Conservation (phyloP, 2,888 invertebrate species). For the Rhingia campestris region DNA sequence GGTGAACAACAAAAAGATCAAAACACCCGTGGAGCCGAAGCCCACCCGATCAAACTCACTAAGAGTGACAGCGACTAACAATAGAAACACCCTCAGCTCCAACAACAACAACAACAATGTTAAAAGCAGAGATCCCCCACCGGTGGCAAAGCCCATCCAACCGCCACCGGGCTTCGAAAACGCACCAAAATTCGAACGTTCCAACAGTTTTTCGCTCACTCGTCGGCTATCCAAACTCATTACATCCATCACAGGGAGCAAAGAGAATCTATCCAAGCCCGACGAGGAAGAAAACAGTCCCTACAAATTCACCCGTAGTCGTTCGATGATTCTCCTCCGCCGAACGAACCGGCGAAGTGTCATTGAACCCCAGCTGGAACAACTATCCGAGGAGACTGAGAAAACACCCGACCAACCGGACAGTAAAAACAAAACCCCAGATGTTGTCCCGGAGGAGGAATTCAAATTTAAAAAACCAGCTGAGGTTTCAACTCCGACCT, state of each 20-base stretch:
- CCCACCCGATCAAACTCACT: slow-evolving; percentile 48
- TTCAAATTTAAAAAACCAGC: slow-evolving; percentile 73
- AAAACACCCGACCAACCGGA: slow-evolving; percentile 78
- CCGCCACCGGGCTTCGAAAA: slow-evolving; percentile 74
- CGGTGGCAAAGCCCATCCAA: slow-evolving; percentile 26
- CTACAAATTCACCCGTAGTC: slow-evolving; percentile 81
- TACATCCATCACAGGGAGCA: slow-evolving; percentile 81
- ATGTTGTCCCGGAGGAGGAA: slow-evolving; percentile 52
- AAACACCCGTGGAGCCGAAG: slow-evolving; percentile 43
- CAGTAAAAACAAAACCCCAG: slow-evolving; percentile 66
- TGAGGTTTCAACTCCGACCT: slow-evolving; percentile 23
- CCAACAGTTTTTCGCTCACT: slow-evolving; percentile 81
- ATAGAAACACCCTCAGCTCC: slow-evolving; percentile 31
- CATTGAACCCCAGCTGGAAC: slow-evolving; percentile 81
- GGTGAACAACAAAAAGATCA: slow-evolving; percentile 43
- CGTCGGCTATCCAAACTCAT: slow-evolving; percentile 80
- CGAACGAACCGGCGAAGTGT: slow-evolving; percentile 81
- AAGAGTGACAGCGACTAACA: not conserved
- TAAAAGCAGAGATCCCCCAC: slow-evolving; percentile 48
- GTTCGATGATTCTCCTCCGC: slow-evolving; percentile 81
- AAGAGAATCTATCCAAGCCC: slow-evolving; percentile 80
- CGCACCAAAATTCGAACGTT: slow-evolving; percentile 80
- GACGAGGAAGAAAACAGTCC: slow-evolving; percentile 75
- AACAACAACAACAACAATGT: slow-evolving; percentile 61
- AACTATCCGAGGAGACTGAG: slow-evolving; percentile 81